These are phyloP conservation scores for Amphipyra tragopoginis DNA, from an alignment of 2,888 invertebrate genomes.

Conservation along the genomic window DNA sequence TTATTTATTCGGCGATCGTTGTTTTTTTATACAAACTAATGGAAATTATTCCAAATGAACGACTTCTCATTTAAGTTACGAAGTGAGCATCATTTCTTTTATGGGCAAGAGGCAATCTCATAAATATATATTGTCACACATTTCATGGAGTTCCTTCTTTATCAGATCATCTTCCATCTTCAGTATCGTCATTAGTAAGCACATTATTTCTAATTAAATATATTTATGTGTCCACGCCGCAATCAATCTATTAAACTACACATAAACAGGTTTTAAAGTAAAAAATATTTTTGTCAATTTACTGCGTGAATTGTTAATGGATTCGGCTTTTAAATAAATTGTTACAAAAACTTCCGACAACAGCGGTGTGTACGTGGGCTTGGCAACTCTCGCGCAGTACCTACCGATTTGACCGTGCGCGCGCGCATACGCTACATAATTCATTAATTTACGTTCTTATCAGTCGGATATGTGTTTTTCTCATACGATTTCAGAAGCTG, in stretches of 20 bases:
- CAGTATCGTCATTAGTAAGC: neutral
- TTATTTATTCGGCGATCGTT: too few species aligned
- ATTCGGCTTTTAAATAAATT: slow-evolving; percentile 28
- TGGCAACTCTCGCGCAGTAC: slow-evolving; percentile 31
- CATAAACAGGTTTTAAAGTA: slow-evolving; percentile 1
- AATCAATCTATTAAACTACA: slow-evolving; percentile 3
- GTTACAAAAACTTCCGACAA: slow-evolving; percentile 7
- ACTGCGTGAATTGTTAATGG: slow-evolving; percentile 3
- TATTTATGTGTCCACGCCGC: neutral
- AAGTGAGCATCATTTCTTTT: too few species aligned
- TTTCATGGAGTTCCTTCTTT: slow-evolving; percentile 1
- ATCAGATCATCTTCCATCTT: neutral
- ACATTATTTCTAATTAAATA: slow-evolving; percentile 4
- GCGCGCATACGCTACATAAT: slow-evolving; percentile 71
- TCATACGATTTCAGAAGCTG: slow-evolving; percentile 6
- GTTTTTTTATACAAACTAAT: too few species aligned
- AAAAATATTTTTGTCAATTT: slow-evolving; percentile 6
- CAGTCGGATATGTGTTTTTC: slow-evolving; percentile 53
- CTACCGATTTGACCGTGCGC: slow-evolving; percentile 48
- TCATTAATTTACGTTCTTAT: slow-evolving; percentile 73
- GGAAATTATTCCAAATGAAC: too few species aligned
- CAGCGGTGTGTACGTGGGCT: slow-evolving; percentile 43
- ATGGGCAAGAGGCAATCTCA: too few species aligned
- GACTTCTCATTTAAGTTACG: too few species aligned
- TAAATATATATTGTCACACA: neutral